phyloP scores from a whole-genome alignment of 2,888 invertebrate species.

The Acanthococcus lagerstroemiae region DNA sequence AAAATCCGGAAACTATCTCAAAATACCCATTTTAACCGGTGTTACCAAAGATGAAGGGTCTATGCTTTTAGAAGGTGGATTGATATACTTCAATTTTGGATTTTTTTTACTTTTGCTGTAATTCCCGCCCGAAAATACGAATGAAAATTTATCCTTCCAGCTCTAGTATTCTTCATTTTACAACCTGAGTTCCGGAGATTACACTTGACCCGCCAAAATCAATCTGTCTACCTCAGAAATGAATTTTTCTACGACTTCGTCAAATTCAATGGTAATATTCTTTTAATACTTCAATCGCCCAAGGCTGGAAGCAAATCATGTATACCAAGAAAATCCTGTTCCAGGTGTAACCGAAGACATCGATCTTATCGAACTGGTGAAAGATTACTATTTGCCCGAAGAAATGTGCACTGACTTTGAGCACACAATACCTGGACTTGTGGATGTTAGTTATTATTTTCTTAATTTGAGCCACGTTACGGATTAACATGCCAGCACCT shows the following conservation, averaged over 20 bases:
- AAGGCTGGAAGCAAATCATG: background rate
- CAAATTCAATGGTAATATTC: constrained; percentile 10
- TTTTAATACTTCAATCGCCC: background rate
- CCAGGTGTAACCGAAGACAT: background rate
- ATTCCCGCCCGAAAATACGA: no score
- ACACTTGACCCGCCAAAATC: background rate
- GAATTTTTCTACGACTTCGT: constrained; percentile 21
- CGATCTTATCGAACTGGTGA: background rate
- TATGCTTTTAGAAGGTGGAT: constrained; percentile 44
- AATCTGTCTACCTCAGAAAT: constrained; percentile 3
- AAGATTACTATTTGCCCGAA: constrained; percentile 15
- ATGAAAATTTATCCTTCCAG: no score
- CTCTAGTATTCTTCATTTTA: background rate
- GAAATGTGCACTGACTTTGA: background rate
- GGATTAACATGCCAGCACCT: background rate
- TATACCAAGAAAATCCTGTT: background rate
- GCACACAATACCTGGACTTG: constrained; percentile 8
- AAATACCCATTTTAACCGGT: constrained; percentile 45
- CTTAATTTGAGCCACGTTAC: background rate
- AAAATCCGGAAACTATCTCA: constrained; percentile 38
- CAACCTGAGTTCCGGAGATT: background rate
- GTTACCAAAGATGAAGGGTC: constrained; percentile 46
- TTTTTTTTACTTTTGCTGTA: background rate
- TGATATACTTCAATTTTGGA: constrained; percentile 31
- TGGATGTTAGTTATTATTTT: no score